These are phyloP conservation scores for Ammodytes marinus DNA, from an alignment of 2,113 vertebrate genomes.

Conservation along the genomic window DNA sequence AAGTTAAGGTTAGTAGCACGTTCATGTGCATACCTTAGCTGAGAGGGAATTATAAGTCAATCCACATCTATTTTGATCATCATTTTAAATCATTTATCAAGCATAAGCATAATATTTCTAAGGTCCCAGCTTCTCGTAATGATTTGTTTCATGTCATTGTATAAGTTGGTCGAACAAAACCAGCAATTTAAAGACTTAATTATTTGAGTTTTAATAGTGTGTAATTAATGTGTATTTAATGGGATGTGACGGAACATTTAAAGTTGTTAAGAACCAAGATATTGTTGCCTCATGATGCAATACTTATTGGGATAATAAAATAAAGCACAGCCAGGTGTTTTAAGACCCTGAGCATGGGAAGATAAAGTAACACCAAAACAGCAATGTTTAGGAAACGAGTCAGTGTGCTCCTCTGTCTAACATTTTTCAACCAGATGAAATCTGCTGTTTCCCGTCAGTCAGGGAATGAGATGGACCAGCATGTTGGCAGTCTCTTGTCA, in stretches of 20 bases:
- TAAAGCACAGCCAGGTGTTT: not conserved
- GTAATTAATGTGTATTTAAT: not conserved
- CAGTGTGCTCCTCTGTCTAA: not conserved
- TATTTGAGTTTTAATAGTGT: not conserved
- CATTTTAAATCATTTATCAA: not conserved
- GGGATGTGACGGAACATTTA: not conserved
- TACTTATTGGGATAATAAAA: not conserved
- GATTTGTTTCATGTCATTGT: not conserved
- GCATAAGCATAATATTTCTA: not conserved
- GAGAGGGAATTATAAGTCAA: not conserved
- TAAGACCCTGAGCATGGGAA: not conserved
- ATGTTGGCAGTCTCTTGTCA: conserved; percentile 47
- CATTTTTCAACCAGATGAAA: not conserved
- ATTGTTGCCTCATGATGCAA: not conserved
- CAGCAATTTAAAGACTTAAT: not conserved
- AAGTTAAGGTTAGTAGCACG: not conserved
- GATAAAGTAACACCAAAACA: not conserved
- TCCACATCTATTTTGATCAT: not conserved
- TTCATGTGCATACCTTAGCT: conserved; percentile 2
- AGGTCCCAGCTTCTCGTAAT: conserved; percentile 4
- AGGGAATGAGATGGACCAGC: conserved; percentile 50
- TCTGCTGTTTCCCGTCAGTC: conserved; percentile 18
- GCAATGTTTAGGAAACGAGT: not conserved
- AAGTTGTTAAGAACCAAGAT: not conserved
- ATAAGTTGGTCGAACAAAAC: not conserved